These are phyloP conservation scores for Harlomillsia oculata DNA, from an alignment of 1,140 invertebrate species.

Conservation along the genomic window DNA sequence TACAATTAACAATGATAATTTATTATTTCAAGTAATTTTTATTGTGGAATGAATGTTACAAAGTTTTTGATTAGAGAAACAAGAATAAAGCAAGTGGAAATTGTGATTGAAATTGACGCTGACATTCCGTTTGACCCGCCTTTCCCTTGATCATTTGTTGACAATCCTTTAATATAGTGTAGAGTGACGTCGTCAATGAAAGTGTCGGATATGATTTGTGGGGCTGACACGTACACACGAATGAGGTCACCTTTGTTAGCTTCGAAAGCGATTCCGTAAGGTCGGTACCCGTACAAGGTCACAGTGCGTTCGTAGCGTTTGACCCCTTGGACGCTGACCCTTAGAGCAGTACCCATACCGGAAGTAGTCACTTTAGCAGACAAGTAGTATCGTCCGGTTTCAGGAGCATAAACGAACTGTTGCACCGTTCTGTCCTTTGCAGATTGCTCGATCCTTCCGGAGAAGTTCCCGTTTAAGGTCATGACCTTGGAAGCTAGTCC, in stretches of 20 bases:
- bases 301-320: background rate
- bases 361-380: slow-evolving; percentile 8
- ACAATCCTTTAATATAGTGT: too few relatives aligned
- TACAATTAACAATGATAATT: too few relatives aligned
- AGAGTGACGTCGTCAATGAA: slow-evolving; percentile 14
- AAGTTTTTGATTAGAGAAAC: too few relatives aligned
- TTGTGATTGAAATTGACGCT: too few relatives aligned
- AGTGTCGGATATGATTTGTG: background rate
- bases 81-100: too few relatives aligned
- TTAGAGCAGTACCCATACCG: background rate
- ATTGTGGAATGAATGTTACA: too few relatives aligned
- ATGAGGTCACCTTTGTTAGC: slow-evolving; percentile 6
- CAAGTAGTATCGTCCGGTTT: slow-evolving; percentile 4
- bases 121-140: too few relatives aligned
- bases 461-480: background rate
- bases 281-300: background rate
- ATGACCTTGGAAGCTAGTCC: background rate
- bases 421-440: slow-evolving; percentile 2
- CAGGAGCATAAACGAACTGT: slow-evolving; percentile 6
- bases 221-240: slow-evolving; percentile 8
- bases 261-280: slow-evolving; percentile 7
- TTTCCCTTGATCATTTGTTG: too few relatives aligned
- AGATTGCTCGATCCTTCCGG: background rate
- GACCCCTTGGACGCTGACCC: background rate
- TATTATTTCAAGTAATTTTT: too few relatives aligned